These are phyloP conservation scores for Solea senegalensis DNA, from an alignment of 2,113 vertebrate species.

Conservation along the genomic window DNA sequence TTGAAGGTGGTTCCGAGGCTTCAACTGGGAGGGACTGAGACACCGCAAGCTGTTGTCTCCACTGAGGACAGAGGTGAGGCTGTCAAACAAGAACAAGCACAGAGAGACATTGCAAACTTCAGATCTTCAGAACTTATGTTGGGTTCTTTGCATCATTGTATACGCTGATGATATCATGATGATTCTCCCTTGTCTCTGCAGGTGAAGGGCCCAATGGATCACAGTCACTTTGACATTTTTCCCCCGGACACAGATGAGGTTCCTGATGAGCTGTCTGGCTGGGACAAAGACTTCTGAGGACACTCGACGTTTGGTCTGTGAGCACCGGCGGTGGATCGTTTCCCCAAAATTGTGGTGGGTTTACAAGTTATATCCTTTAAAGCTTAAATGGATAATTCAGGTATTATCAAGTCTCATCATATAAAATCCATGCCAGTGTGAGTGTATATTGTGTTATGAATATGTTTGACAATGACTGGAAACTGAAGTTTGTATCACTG, in stretches of 20 bases:
- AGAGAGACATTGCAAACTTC: no score
- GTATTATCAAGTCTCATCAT: neutral
- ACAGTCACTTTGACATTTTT: constrained; percentile 82
- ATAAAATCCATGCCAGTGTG: no score
- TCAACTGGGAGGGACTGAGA: constrained; percentile 84
- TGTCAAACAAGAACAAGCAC: neutral
- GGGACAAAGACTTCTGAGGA: constrained; percentile 82
- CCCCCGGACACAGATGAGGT: constrained; percentile 78
- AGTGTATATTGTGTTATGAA: no score
- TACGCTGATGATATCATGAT: neutral
- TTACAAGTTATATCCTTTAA: neutral
- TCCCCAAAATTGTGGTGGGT: neutral
- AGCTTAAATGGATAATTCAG: neutral
- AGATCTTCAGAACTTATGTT: no score
- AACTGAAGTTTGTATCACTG: no score
- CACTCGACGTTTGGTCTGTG: no score
- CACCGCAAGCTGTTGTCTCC: constrained; percentile 76
- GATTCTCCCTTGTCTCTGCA: constrained; percentile 30
- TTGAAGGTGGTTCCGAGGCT: constrained; percentile 84
- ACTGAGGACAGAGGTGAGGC: constrained; percentile 80
- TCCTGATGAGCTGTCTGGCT: constrained; percentile 80
- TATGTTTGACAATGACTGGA: no score
- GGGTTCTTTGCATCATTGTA: no score
- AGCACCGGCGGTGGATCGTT: neutral
- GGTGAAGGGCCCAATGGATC: constrained; percentile 79